These are phyloP conservation scores for Latheticus oryzae DNA, from an alignment of 2,888 invertebrate genomes.

Conservation along the genomic window DNA sequence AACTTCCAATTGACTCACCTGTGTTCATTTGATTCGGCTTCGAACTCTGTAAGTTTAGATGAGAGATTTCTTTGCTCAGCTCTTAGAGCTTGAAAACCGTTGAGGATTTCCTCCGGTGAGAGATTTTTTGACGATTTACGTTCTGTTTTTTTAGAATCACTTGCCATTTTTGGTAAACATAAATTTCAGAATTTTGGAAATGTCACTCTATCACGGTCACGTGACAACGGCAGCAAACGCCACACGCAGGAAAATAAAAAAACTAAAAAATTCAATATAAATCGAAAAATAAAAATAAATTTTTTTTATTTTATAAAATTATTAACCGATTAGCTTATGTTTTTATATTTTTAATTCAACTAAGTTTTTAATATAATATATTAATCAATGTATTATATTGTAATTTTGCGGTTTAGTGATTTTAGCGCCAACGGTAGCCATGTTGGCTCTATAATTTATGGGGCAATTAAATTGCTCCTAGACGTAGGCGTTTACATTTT, in stretches of 20 bases:
- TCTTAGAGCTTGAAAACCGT: constrained; percentile 87
- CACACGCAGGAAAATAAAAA: constrained; percentile 6
- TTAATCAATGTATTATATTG: no score
- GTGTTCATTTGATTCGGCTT: constrained; percentile 95
- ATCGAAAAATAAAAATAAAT: not conserved
- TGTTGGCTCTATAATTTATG: constrained; percentile 54
- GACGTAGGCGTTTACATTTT: constrained; percentile 49
- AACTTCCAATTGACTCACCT: no score
- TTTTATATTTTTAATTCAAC: no score
- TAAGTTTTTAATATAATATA: no score
- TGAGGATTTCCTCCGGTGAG: constrained; percentile 83
- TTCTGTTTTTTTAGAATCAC: constrained; percentile 60
- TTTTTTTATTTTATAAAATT: no score
- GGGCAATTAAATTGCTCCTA: constrained; percentile 53
- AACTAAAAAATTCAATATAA: not conserved
- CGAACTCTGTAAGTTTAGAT: constrained; percentile 90
- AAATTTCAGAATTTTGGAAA: constrained; percentile 23
- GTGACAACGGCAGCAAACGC: constrained; percentile 19
- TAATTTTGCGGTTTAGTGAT: constrained; percentile 12
- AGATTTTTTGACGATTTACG: constrained; percentile 66
- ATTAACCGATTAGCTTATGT: no score
- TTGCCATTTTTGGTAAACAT: constrained; percentile 60
- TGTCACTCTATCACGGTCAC: constrained; percentile 27
- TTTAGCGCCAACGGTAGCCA: constrained; percentile 51
- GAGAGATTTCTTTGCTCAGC: constrained; percentile 89